Base-by-base conservation (phyloP, 2,113 vertebrate species). In the Candoia aspera region DNA sequence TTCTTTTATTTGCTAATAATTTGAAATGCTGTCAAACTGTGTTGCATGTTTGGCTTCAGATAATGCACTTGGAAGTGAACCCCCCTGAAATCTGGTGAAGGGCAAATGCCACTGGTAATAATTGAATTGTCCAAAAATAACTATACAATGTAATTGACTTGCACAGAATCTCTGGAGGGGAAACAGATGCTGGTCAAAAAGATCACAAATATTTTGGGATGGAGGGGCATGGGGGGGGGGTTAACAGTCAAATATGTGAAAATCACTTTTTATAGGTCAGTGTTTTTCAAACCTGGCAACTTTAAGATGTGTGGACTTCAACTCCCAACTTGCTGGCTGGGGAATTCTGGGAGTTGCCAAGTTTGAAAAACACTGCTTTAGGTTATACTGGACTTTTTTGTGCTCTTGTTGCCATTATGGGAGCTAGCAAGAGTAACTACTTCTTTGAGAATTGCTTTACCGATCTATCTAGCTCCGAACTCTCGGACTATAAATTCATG, bases 81-180 rank as follows among this genome's bases (percentile, higher is more conserved):
- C 37, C 49, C n/a, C 37, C 53, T 87, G 59, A 89, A 37, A 11
- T 59, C 21, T 1, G 83, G 91, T 0, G 29, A 90, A 90, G 93
- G 93, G 54, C 91, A 57, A 94, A 91, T 55, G 29, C 68, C 0
- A 1, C 9, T 94, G 92, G 92, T 92, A 94, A 90, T 9, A 5
- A 90, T 92, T 92, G 93, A 94, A 85, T 90, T 58, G 87, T 88
- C 87, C 91, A 90, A 95, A 95, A 95, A 93, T 92, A 95, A 93
- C 93, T 94, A 92, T 89, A 42, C 88, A 88, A 59, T 91, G 84
- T 91, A 92, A 92, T 90, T 91, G 95, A 93, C 86, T 92, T 93
- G 93, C 93, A 92, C 86, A 89, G 91, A 33, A 90, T 90, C 90
- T 93, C 91, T 26, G 26, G 13, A 91, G 89, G 94, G 88, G 91